Evolutionary conservation across 2,888 invertebrate genomes (phyloP).

Genomic region (Operophtera brumata): DNA sequence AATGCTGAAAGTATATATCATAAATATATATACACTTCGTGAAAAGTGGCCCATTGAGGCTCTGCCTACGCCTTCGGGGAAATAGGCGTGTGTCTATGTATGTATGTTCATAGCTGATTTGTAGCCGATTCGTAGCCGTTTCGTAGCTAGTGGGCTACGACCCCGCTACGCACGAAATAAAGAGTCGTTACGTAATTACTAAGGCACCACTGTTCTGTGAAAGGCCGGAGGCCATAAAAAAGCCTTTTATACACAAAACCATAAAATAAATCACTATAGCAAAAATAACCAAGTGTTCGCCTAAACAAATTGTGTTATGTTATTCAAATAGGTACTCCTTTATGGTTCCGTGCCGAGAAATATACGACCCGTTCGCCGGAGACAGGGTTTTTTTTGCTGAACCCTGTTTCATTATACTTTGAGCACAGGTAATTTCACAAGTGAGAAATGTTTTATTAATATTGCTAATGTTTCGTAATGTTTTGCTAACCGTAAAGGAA

Average conservation of each 20-base stretch:
- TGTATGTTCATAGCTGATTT: no score
- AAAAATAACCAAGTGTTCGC: constrained; percentile 30
- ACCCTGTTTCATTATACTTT: constrained; percentile 18
- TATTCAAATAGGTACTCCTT: constrained; percentile 31
- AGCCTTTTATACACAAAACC: constrained; percentile 13
- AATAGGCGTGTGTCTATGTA: no score
- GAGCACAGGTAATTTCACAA: constrained; percentile 10
- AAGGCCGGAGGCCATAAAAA: constrained; percentile 5
- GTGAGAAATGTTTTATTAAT: constrained; percentile 16
- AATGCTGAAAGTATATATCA: no score
- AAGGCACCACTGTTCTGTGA: neutral
- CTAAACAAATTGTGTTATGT: constrained; percentile 29
- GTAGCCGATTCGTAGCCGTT: constrained; percentile 2
- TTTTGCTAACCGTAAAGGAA: neutral
- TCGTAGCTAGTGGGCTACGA: constrained; percentile 3
- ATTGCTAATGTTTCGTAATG: constrained; percentile 4
- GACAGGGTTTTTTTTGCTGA: constrained; percentile 15
- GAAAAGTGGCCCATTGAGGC: no score
- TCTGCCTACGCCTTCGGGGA: no score
- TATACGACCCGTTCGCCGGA: constrained; percentile 11
- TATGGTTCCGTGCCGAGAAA: constrained; percentile 20
- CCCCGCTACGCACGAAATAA: neutral
- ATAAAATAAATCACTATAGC: constrained; percentile 24
- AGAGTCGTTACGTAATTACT: neutral
- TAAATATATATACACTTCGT: no score